Evolutionary conservation across 2,888 invertebrate species (phyloP), one percentile per base, ranked within the genome.

Genomic region (Hydropsyche betteni): DNA sequence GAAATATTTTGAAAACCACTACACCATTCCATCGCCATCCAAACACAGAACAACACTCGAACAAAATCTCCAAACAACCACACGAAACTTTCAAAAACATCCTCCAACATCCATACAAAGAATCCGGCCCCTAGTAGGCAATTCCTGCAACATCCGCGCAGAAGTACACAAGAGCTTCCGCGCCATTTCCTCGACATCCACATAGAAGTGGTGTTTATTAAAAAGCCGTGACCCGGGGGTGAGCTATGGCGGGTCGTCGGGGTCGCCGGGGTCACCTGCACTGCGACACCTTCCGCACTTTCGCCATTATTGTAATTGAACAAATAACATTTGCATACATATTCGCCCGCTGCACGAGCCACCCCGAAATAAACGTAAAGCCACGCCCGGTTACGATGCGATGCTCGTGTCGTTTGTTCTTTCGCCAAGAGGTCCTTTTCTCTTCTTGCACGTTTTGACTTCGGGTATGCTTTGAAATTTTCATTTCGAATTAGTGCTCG

Each of bases 261-360:
- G 44, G 44, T 44, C 44, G 44, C 44, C 44, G 44, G 58, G 36
- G 61, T 55, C 72, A 61, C 61, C 72, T 72, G 72, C 72, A 72
- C 36, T 72, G 72, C 58, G 61, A 72, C 55, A 55, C 38, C 72
- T 72, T 58, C 52, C 53, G 53, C 33, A 50, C 34, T 72, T 58
- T 34, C n/a, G 16, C 52, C 72, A 72, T 72, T 72, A 72, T 72
- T 61, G 58, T 72, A 72, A 72, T 72, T 72, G 72, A 44, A 72
- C 72, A 72, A 70, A 70, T 70, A 70, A 53, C 53, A 70, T 70
- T 70, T 70, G 70, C 70, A 70, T 70, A 53, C 53, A 53, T 53
- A 64, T 64, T 64, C 64, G 38, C 24, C 24, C 24, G 24, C 14
- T 70, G 69, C 44, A 64, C 33, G 64, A 24, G 36, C 10, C 34